Percentiles rank a stretch among this genome's conserved stretches.
Evolutionary conservation across 2,888 invertebrate genomes (phyloP).

Genomic region (Cacoxenus indagator): DNA sequence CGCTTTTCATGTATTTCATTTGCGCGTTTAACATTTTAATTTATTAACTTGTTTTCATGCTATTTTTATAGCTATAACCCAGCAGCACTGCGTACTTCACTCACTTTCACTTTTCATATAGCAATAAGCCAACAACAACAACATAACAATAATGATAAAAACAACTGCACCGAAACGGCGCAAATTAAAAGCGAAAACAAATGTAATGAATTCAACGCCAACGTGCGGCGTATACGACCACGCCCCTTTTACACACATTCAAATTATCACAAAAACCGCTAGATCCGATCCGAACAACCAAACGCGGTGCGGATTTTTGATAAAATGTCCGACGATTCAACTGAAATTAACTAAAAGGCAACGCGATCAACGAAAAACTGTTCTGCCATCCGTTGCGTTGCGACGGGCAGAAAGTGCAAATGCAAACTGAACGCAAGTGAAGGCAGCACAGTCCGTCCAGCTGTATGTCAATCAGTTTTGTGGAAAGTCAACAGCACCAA

Average conservation of each 20-base stretch:
- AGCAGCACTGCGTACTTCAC: conserved; percentile 34
- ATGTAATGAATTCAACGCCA: conserved; percentile 1
- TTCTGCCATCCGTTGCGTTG: background rate
- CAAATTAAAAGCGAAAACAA: background rate
- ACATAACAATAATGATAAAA: background rate
- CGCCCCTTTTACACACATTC: too few species aligned
- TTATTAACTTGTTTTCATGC: conserved; percentile 45
- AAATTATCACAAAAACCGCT: too few species aligned
- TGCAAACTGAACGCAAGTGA: background rate
- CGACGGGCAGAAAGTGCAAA: too few species aligned
- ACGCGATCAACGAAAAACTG: background rate
- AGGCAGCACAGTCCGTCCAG: background rate
- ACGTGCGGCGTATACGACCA: background rate
- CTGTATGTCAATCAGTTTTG: too few species aligned
- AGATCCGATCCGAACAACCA: too few species aligned
- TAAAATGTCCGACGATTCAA: background rate
- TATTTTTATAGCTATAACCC: conserved; percentile 8
- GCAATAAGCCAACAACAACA: background rate
- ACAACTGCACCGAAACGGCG: background rate
- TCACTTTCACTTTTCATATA: conserved; percentile 53
- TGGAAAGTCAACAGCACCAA: background rate
- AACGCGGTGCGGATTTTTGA: conserved; percentile 6
- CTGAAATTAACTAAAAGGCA: background rate
- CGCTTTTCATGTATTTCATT: conserved; percentile 35
- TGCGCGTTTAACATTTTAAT: conserved; percentile 43